Evolutionary conservation across 1,140 invertebrate genomes (phyloP), one percentile per base, ranked within the genome.

Genomic region (Leptopilina clavipes): DNA sequence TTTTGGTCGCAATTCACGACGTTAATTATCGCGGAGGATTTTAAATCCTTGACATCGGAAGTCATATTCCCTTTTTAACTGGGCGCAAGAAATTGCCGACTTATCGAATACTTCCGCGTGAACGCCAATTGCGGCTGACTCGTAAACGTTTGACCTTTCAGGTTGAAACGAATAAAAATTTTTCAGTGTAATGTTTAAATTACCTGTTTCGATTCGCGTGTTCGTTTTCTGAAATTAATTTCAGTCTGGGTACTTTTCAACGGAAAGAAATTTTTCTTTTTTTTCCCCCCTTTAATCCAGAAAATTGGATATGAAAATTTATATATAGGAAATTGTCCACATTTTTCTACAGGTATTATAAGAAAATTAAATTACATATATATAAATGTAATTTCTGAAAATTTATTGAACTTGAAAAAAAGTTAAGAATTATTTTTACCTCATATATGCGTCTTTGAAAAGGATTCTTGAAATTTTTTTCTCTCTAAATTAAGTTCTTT

Each of bases 91-190:
- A 2, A 65, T 65, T 65, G 25, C 59, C 25, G 59, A 65, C 59
- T 40, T n/a, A 65, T 37, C 3, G 25, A 31, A 65, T 65, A 65
- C 59, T 65, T 65, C 25, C 59, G 59, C 59, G 59, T 65, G 59
- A 59, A 59, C 56, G 56, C 56, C 56, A 59, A 59, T 59, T 59
- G 37, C 37, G 56, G 56, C 56, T 25, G 56, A 65, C 22, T 31
- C 59, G 59, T 65, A n/a, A 65, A 65, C 59, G 59, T 65, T 65
- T 65, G 59, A 65, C 59, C 59, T 65, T 65, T 31, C 25, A 65
- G 59, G 12, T 40, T 65, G 59, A 65, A 65, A 22, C 10, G 59
- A 65, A 65, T 65, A 65, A 65, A 65, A 65, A 37, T 65, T 65
- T 31, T 65, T 65, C 25, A 65, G 59, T 31, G 12, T 65, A 65